These are phyloP conservation scores for Oreochromis spilurus DNA, from an alignment of 2,113 vertebrate genomes.

Conservation along the genomic window DNA sequence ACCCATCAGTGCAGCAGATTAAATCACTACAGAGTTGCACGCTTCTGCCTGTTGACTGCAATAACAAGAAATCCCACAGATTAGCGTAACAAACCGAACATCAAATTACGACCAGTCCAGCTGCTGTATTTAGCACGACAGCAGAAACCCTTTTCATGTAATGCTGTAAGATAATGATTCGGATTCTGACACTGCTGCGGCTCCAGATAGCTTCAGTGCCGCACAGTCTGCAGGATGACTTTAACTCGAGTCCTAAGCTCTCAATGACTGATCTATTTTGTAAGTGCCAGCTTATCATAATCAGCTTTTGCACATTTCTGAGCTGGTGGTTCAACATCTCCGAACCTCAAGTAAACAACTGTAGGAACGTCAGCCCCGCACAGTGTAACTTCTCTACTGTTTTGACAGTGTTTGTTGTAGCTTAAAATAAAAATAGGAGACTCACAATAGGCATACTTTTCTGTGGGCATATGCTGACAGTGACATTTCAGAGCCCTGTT, in stretches of 20 bases:
- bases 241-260: slow-evolving; percentile 18
- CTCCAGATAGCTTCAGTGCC: not conserved
- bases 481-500: not conserved
- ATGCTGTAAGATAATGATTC: not conserved
- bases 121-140: not conserved
- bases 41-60: not conserved
- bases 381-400: not conserved
- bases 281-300: slow-evolving; percentile 55
- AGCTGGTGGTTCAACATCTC: slow-evolving; percentile 27
- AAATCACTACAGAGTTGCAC: not conserved
- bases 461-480: not conserved
- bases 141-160: not conserved
- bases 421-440: not conserved
- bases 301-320: slow-evolving; percentile 49
- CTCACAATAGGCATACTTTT: not conserved
- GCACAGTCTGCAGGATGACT: slow-evolving; percentile 11
- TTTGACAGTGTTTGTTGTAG: slow-evolving; percentile 5
- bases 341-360: slow-evolving; percentile 27
- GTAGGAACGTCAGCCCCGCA: not conserved
- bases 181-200: not conserved
- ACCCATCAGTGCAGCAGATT: not conserved
- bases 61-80: not conserved
- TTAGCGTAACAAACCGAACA: not conserved
- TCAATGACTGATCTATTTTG: slow-evolving; percentile 36
- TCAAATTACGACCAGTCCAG: not conserved